Conservation (phyloP, 2,888 invertebrate species). For the Diadromus collaris region DNA sequence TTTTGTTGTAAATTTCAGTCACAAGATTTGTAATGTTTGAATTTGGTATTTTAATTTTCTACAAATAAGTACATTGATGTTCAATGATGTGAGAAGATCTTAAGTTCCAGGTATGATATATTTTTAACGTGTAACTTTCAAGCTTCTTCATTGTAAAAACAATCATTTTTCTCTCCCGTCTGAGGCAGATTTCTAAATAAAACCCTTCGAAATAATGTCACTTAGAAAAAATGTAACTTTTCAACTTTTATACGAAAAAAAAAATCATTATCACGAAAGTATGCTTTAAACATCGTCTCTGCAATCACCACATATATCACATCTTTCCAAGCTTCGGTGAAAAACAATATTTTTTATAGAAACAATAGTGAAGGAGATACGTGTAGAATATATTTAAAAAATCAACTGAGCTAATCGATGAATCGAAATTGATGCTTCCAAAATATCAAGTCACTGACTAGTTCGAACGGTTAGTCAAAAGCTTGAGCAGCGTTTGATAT, state of each 20-base stretch:
- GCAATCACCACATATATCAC: background rate
- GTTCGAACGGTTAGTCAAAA: background rate
- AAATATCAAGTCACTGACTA: background rate
- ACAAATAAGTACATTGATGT: too few relatives aligned
- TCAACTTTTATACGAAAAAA: background rate
- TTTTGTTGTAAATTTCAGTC: too few relatives aligned
- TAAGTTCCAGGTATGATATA: too few relatives aligned
- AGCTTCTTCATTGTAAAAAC: background rate
- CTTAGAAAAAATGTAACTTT: background rate
- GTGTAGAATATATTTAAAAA: background rate
- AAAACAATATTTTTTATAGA: background rate
- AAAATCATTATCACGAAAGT: background rate
- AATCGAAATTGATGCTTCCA: background rate
- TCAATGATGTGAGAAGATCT: too few relatives aligned
- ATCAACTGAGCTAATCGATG: background rate
- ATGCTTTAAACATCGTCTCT: background rate
- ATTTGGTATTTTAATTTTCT: too few relatives aligned
- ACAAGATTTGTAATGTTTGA: too few relatives aligned
- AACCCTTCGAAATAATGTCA: background rate
- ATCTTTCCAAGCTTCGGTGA: background rate
- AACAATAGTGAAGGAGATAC: background rate
- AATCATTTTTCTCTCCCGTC: background rate
- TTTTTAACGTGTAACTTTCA: too few relatives aligned
- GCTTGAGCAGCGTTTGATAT: constrained; percentile 1
- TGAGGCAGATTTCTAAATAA: background rate